A percentile compares a stretch with the other conserved stretches of the same genome.
Evolutionary conservation across 2,113 vertebrate genomes (phyloP).

Genomic region (Mesitornis unicolor): DNA sequence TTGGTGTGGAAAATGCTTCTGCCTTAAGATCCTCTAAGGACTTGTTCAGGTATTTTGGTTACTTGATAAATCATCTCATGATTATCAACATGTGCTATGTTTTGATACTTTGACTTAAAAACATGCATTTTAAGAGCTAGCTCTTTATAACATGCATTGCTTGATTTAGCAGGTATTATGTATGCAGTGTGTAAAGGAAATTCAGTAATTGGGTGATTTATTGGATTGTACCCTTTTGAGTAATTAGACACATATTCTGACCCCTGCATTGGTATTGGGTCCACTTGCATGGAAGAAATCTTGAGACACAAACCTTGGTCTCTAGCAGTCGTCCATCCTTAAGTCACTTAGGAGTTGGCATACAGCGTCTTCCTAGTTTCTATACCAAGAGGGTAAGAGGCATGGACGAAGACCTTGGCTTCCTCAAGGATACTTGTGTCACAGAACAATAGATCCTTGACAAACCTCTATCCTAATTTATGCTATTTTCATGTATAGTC

Average conservation of each 20-base stretch:
- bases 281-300: not conserved
- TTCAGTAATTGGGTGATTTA: not conserved
- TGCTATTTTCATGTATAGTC: not conserved
- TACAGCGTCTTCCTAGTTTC: not conserved
- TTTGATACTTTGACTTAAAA: conserved; percentile 9
- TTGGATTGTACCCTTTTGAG: not conserved
- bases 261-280: not conserved
- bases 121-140: not conserved
- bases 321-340: not conserved
- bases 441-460: not conserved
- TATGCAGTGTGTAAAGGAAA: not conserved
- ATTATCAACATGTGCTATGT: not conserved
- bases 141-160: not conserved
- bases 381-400: not conserved
- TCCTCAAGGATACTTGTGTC: not conserved
- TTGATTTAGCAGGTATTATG: not conserved
- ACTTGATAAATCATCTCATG: conserved; percentile 22
- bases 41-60: conserved; percentile 13
- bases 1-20: conserved; percentile 44
- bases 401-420: not conserved
- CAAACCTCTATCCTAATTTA: not conserved
- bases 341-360: not conserved
- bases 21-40: not conserved
- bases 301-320: not conserved
- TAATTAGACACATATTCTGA: not conserved